phyloP scores from a whole-genome alignment of 2,113 vertebrate genomes.

The Chaetura pelagica region DNA sequence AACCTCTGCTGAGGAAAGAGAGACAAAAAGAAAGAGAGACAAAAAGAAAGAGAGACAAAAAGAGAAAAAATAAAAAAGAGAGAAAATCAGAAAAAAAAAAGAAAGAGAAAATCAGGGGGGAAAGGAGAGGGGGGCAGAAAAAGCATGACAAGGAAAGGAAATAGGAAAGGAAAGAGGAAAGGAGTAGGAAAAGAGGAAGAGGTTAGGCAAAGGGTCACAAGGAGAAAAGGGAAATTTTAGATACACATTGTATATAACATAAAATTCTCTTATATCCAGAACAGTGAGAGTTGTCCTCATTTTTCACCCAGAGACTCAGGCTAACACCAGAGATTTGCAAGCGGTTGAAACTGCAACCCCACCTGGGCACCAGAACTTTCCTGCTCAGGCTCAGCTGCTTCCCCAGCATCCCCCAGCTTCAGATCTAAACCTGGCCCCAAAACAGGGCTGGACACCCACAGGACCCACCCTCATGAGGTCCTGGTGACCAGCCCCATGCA shows the following conservation, averaged over 20 bases:
- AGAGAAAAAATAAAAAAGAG: rapidly evolving
- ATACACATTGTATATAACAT: background rate
- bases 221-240: background rate
- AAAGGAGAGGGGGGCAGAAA: no score
- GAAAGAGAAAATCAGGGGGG: no score
- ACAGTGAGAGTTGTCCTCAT: background rate
- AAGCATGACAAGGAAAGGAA: no score
- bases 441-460: background rate
- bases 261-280: background rate
- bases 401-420: conserved; percentile 6
- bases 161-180: background rate
- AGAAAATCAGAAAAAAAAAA: rapidly evolving
- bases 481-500: background rate
- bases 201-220: background rate
- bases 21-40: rapidly evolving
- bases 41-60: rapidly evolving
- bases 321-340: background rate
- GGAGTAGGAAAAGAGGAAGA: background rate
- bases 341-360: background rate
- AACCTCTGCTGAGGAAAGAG: background rate
- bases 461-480: rapidly evolving
- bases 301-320: background rate
- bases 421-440: background rate
- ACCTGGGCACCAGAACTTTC: background rate
- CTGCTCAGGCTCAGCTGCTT: background rate